Evolutionary conservation across 2,113 vertebrate species (phyloP).

Genomic region (Capra hircus): DNA sequence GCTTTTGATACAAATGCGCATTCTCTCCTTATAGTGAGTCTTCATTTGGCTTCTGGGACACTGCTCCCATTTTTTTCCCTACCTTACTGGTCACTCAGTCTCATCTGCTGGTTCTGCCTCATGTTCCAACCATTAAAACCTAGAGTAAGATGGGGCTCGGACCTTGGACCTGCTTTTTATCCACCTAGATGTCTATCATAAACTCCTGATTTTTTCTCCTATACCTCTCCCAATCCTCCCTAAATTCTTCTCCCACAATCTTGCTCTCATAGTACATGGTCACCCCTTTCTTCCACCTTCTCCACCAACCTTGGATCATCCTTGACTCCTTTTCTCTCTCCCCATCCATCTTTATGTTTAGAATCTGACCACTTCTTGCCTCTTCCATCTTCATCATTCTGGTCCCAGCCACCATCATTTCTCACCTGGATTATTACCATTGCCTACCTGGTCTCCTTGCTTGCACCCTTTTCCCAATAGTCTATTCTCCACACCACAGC

Average conservation of each 20-base stretch:
- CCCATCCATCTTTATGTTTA: not conserved
- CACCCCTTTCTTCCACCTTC: not conserved
- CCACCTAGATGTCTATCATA: not conserved
- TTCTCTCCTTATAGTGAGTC: not conserved
- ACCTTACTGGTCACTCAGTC: not conserved
- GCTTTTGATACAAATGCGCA: not conserved
- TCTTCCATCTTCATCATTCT: not conserved
- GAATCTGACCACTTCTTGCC: not conserved
- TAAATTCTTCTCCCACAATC: not conserved
- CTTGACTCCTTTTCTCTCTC: not conserved
- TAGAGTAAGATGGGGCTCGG: not conserved
- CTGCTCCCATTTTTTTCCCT: fast-evolving
- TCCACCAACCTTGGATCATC: not conserved
- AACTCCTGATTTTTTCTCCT: not conserved
- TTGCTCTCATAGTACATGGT: not conserved
- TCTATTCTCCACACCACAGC: not conserved
- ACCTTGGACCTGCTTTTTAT: not conserved
- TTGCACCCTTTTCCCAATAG: not conserved
- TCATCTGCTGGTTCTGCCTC: not conserved
- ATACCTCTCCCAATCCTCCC: not conserved
- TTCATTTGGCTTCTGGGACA: not conserved
- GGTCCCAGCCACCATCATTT: not conserved
- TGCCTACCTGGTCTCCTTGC: not conserved
- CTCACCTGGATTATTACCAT: not conserved
- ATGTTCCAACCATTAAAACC: not conserved